A percentile compares a stretch with the other conserved stretches of the same genome.
Conservation (phyloP, 1,140 invertebrate genomes). For the Ceratina japonica region DNA sequence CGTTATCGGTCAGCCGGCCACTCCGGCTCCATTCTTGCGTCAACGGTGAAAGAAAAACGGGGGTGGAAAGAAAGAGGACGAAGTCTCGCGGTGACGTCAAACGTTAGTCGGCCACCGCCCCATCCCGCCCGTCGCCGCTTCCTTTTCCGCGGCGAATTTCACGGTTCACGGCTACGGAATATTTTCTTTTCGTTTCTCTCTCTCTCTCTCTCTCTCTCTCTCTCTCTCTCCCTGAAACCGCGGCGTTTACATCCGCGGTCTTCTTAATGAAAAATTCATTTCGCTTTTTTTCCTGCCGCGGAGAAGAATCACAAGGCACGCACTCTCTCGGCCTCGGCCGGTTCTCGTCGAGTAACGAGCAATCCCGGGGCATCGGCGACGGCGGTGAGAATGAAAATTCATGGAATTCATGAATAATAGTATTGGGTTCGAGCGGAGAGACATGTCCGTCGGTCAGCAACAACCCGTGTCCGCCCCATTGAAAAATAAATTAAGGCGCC, state of each 20-base stretch:
- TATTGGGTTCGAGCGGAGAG: constrained; percentile 14
- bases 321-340: background rate
- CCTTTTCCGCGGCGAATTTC: background rate
- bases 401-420: constrained; percentile 77
- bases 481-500: constrained; percentile 24
- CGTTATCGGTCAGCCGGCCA: constrained; percentile 25
- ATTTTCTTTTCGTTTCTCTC: background rate
- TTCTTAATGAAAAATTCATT: constrained; percentile 46
- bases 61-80: background rate
- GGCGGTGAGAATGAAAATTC: constrained; percentile 72
- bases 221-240: background rate
- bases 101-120: constrained; percentile 7
- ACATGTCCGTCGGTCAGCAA: background rate
- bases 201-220: too few relatives aligned
- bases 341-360: constrained; percentile 56
- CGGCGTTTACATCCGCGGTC: constrained; percentile 42
- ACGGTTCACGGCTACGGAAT: constrained; percentile 22
- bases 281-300: background rate
- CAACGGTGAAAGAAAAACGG: background rate
- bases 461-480: background rate
- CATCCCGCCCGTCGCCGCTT: background rate
- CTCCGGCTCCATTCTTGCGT: constrained; percentile 3
- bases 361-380: constrained; percentile 49
- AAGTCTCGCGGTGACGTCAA: constrained; percentile 28
- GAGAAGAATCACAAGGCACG: background rate